Base-by-base conservation (phyloP, 2,888 invertebrate genomes). In the Acrobasis suavella region DNA sequence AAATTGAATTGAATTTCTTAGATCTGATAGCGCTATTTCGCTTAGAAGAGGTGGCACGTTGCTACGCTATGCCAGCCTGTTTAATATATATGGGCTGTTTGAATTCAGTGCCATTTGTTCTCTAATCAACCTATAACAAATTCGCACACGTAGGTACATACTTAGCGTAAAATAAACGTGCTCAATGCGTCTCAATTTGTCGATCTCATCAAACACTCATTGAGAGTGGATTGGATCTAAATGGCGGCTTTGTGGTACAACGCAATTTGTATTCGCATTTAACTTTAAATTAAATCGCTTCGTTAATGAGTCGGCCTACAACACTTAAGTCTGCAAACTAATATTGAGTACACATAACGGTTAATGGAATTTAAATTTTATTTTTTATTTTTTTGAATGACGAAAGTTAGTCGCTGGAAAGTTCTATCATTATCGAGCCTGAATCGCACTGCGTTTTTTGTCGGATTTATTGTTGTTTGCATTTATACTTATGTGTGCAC, bases 181-280 rank as follows among this genome's bases (percentile, higher is more conserved):
- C 12, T 37, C n/a, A 37, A 54, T 55, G n/a, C 54, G 56, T 42
- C 56, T 56, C 56, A 56, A 56, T 56, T 16, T 42, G 42, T 56
- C 17, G 56, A 42, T 56, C 56, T 17, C 17, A 55, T 55, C 39
- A 38, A 55, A 16, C 52, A 52, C 55, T 37, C n/a, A 52, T 52
- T 52, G 9, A 37, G 8, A 54, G 10, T 37, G 32, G 56, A 56
- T 56, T 56, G 17, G 42, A 9, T 56, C 56, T 38, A 56, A 56
- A 39, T 17, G 55, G 22, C 55, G 7, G 42, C 42, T 39, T 17
- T 56, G 42, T 17, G 39, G 16, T 12, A 9, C 8, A 10, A 55
- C 16, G 16, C 15, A 39, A 55, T 55, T 42, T 42, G 14, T 42
- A 42, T 42, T 10, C 42, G 42, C 3, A 42, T 42, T 42, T 42